Conservation (phyloP, 2,888 invertebrate genomes). For the Cryptocephalus moraei region DNA sequence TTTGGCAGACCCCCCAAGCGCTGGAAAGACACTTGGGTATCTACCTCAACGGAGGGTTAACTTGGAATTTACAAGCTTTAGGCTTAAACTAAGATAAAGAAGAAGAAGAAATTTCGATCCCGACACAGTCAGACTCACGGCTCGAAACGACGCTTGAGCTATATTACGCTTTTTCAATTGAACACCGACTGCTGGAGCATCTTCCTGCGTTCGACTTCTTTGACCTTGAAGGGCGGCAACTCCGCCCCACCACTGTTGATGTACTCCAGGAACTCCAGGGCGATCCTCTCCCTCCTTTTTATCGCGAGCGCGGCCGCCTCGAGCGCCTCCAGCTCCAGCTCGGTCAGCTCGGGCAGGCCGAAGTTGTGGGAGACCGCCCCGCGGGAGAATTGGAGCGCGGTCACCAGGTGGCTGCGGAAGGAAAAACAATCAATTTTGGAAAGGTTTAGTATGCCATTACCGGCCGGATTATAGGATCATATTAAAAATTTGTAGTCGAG, state of each 20-base stretch:
- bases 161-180: not conserved
- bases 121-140: no score
- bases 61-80: no score
- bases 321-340: conserved; percentile 34
- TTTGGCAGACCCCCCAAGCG: no score
- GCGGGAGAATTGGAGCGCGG: conserved; percentile 39
- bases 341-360: conserved; percentile 41
- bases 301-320: conserved; percentile 38
- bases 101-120: no score
- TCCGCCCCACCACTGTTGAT: conserved; percentile 11
- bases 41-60: no score
- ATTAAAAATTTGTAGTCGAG: no score
- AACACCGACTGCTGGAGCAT: conserved; percentile 15
- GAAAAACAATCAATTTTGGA: not conserved
- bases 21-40: no score
- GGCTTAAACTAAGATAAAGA: no score
- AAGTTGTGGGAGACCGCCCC: conserved; percentile 40
- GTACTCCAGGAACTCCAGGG: conserved; percentile 17
- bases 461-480: no score
- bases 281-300: conserved; percentile 25
- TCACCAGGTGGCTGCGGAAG: conserved; percentile 28
- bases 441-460: no score
- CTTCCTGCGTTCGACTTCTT: conserved; percentile 16
- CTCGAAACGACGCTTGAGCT: no score
- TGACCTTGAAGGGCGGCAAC: conserved; percentile 16